phyloP scores from a whole-genome alignment of 2,797 vertebrate species.

The Bradypodion ventrale region DNA sequence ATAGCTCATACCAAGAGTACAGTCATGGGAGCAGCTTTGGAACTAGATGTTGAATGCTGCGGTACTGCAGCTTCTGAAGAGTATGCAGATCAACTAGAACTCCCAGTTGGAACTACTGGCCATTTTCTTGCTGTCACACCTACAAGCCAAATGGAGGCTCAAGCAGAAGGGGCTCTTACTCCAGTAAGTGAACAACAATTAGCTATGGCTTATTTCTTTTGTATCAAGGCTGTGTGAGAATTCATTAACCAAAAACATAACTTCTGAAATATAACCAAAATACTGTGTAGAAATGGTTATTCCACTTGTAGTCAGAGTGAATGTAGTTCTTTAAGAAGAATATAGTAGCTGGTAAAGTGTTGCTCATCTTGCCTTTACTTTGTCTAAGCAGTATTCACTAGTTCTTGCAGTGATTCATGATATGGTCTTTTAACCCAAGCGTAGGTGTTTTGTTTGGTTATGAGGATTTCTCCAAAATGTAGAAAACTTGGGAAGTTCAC shows the following conservation, averaged over 20 bases:
- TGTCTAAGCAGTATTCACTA: background rate
- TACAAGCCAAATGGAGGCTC: conserved; percentile 91
- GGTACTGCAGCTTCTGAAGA: conserved; percentile 71
- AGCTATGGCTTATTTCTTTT: conserved; percentile 33
- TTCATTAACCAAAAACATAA: conserved; percentile 7
- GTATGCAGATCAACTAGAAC: conserved; percentile 84
- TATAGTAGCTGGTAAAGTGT: background rate
- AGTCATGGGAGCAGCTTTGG: conserved; percentile 64
- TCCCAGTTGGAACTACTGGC: conserved; percentile 79
- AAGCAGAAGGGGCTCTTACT: conserved; percentile 92
- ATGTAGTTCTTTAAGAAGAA: conserved; percentile 2
- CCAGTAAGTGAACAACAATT: conserved; percentile 81
- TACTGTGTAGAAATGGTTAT: background rate
- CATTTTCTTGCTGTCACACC: conserved; percentile 85
- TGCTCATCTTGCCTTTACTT: conserved; percentile 24
- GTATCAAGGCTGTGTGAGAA: conserved; percentile 35
- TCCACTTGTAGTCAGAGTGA: background rate
- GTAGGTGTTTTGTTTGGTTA: background rate
- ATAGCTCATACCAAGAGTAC: conserved; percentile 64
- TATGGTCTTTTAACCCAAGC: background rate
- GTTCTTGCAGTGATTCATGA: background rate
- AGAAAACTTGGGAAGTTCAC: background rate
- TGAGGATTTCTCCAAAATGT: background rate
- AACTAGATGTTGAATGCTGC: conserved; percentile 65
- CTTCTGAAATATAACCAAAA: background rate